Evolutionary conservation across 2,797 vertebrate genomes (phyloP), one percentile per base, ranked within the genome.

Genomic region (Avahi laniger): DNA sequence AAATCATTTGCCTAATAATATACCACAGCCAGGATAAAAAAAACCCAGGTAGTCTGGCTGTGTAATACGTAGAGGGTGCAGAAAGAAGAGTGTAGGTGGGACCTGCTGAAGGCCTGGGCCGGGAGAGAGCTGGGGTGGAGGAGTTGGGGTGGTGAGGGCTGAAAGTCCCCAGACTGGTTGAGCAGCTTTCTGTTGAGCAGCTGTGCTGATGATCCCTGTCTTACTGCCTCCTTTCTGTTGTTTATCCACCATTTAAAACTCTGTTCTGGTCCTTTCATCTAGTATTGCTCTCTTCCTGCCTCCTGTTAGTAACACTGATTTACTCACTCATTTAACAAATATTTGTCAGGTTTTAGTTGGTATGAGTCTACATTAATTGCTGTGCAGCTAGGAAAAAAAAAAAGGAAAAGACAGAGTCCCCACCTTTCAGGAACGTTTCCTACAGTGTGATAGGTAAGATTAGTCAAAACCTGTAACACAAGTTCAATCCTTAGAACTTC

Each of bases 121-220:
- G 30, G 75, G 54, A 61, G n/a, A 35, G 13, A 46, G 30, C 4
- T n/a, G 33, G 30, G 38, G 65, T 81, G 92, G 79, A 81, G 63
- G 52, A 80, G 35, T 59, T 65, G 41, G 30, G 33, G 28, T 81
- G 72, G 33, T 12, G 57, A 86, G n/a, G 26, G 20, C 26, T 30
- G 80, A 72, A 69, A 73, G n/a, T 59, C 69, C 81, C 38, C 8
- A 26, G 79, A 91, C 95, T 75, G 88, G 85, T 67, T 79, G 61
- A 86, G 61, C 93, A 52, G 52, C 89, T 96, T 95, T 86, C 41
- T 72, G 69, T 35, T 26, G 43, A 89, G 69, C 73, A 52, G 43
- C 79, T 61, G 2, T 52, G 26, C 75, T 70, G 33, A n/a, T 63
- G 78, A 83, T 94, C 33, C 33, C 0, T 14, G 81, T 72, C 84